These are phyloP conservation scores for Phengaris alcon DNA, from an alignment of 2,888 invertebrate species.

Conservation along the genomic window DNA sequence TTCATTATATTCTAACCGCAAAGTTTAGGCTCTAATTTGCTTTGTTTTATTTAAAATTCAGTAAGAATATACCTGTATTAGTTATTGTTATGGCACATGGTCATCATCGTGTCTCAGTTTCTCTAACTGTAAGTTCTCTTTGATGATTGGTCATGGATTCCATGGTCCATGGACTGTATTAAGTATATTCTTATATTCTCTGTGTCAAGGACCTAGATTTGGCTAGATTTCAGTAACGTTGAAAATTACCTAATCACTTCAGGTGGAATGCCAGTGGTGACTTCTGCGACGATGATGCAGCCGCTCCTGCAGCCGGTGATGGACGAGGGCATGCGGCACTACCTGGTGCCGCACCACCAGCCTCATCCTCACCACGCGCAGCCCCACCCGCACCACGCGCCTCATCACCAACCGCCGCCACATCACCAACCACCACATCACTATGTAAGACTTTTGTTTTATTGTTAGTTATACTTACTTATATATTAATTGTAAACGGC, in stretches of 20 bases:
- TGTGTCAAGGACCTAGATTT: too few species aligned
- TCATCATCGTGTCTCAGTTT: too few species aligned
- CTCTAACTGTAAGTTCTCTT: too few species aligned
- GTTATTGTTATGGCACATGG: too few species aligned
- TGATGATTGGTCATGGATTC: too few species aligned
- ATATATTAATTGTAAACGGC: too few species aligned
- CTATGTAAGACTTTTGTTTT: constrained; percentile 79
- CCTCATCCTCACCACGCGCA: constrained; percentile 76
- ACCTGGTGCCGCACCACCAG: constrained; percentile 83
- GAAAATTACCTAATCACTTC: constrained; percentile 33
- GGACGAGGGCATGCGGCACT: constrained; percentile 94
- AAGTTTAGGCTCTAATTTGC: constrained; percentile 38
- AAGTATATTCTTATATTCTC: too few species aligned
- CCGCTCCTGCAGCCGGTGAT: constrained; percentile 95
- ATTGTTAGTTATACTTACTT: neutral
- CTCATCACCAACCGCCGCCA: constrained; percentile 85
- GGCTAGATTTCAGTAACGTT: neutral
- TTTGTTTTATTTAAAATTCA: constrained; percentile 37
- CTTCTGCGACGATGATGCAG: constrained; percentile 84
- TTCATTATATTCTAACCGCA: constrained; percentile 56
- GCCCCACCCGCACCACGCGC: constrained; percentile 86
- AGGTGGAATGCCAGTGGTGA: constrained; percentile 90
- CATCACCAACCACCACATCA: constrained; percentile 81
- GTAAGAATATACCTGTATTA: neutral
- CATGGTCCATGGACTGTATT: too few species aligned